A percentile compares a stretch with the other conserved stretches of the same genome.
phyloP scores from a whole-genome alignment of 2,113 vertebrate species.

The Nestor notabilis region DNA sequence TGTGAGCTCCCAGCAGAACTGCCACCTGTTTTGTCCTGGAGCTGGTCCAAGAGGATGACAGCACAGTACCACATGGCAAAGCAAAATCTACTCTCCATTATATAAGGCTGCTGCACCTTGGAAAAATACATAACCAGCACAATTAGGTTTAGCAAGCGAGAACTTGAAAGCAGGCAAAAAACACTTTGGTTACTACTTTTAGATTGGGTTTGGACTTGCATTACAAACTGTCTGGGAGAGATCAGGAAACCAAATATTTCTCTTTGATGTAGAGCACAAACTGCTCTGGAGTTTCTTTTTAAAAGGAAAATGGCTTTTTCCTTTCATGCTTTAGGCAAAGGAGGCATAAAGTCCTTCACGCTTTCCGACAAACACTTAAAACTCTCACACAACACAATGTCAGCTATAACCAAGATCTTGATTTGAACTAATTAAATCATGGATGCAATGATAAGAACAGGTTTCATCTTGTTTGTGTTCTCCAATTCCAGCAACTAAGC shows the following conservation, averaged over 20 bases:
- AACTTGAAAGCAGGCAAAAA: not conserved
- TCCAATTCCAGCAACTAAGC: not conserved
- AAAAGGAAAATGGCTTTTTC: not conserved
- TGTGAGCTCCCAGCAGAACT: constrained; percentile 28
- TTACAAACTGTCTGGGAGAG: constrained; percentile 12
- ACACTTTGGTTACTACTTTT: not conserved
- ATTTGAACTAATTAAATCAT: constrained; percentile 33
- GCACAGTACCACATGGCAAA: not conserved
- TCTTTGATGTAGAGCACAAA: not conserved
- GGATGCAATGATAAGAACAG: not conserved
- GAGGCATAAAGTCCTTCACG: not conserved
- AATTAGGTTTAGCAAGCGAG: not conserved
- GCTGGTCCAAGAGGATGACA: not conserved
- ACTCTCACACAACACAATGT: not conserved
- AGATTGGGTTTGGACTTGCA: not conserved
- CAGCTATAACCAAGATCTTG: not conserved
- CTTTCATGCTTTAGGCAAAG: not conserved
- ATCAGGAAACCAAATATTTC: not conserved
- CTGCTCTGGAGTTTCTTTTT: not conserved
- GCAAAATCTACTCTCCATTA: not conserved
- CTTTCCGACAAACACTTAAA: not conserved
- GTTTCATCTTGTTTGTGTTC: not conserved
- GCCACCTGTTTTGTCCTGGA: constrained; percentile 13
- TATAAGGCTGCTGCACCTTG: not conserved
- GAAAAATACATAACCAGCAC: not conserved